Evolutionary conservation across 2,113 vertebrate genomes (phyloP).

Genomic region (Climacteris rufus): DNA sequence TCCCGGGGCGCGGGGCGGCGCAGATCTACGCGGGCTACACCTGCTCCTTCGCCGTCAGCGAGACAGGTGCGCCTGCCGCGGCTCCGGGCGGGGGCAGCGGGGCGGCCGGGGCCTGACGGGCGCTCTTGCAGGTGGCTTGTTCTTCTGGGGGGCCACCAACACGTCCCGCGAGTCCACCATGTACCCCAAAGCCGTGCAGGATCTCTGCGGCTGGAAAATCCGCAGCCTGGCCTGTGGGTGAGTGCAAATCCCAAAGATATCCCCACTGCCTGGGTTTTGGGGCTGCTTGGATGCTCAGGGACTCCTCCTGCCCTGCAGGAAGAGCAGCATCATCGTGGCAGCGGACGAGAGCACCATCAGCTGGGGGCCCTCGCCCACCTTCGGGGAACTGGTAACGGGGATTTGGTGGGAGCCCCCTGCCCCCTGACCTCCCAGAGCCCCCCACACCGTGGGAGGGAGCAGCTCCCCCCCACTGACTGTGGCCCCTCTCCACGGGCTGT

Average conservation of each 20-base stretch:
- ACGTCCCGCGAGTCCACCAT: slow-evolving; percentile 96
- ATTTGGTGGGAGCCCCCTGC: not conserved
- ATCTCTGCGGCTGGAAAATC: slow-evolving; percentile 94
- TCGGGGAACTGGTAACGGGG: slow-evolving; percentile 87
- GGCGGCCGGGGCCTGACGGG: rapidly evolving
- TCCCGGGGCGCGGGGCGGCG: slow-evolving; percentile 86
- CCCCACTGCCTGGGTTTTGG: not conserved
- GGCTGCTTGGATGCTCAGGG: rapidly evolving
- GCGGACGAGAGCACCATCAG: slow-evolving; percentile 97
- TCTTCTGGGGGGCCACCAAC: slow-evolving; percentile 97
- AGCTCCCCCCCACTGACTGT: not conserved
- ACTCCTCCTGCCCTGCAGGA: slow-evolving; percentile 69
- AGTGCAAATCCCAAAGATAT: not conserved
- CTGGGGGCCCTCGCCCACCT: slow-evolving; percentile 93
- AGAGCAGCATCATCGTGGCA: slow-evolving; percentile 92
- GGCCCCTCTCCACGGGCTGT: not conserved
- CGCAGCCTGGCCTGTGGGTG: slow-evolving; percentile 92
- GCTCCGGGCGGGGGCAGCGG: too few species aligned
- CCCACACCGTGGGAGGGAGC: not conserved
- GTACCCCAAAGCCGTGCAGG: slow-evolving; percentile 96
- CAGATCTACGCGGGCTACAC: slow-evolving; percentile 91
- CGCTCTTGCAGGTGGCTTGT: slow-evolving; percentile 79
- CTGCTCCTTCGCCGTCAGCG: slow-evolving; percentile 91
- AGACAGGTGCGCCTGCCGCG: slow-evolving; percentile 73
- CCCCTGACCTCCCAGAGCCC: not conserved